Evolutionary conservation across 1,140 invertebrate species (phyloP), one percentile per base, ranked within the genome.

Genomic region (Choristoneura fumiferana): DNA sequence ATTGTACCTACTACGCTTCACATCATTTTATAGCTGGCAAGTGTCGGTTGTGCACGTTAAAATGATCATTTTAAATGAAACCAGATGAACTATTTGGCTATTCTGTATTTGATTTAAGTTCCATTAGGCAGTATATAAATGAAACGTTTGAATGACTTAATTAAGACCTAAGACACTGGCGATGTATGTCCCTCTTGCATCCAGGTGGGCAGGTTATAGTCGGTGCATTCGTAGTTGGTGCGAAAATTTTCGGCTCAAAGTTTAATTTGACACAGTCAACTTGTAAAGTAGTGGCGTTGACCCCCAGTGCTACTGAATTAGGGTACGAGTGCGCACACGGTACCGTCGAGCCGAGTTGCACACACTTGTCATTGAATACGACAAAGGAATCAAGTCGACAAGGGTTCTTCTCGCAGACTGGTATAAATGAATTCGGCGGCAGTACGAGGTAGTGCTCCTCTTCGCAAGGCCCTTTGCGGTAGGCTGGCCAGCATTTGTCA

Each of bases 401-500:
- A 0, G 91, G 90, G 86, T 94, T 94, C 4, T 57, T 60, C 1
- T 79, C 78, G 67, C 94, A 95, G 52, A 87, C 82, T 0, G 94
- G 92, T 17, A 91, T 82, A 0, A 88, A 77, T 14, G 90, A 84
- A 45, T 89, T 82, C 15, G 78, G 60, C 1, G 81, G 79, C 2
- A 94, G 80, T 12, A 93, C 75, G 8, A 94, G 73, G 63, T 93
- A 92, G 40, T 94, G 65, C 0, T 80, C 80, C 0, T 57, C 4
- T 3, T 71, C 39, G 69, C 94, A 95, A 0, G 94, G 94, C 0
- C 94, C 94, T 71, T 90, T 90, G 13, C 81, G 79, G 63, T 91
- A 94, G 0, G 92, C 92, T 45, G 90, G 87, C 81, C 91, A 91
- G 61, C 94, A 95, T 0, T 74, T 81, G 60, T 94, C 87, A 3